Conservation (phyloP, 2,113 vertebrate genomes). For the Periophthalmus modestus region DNA sequence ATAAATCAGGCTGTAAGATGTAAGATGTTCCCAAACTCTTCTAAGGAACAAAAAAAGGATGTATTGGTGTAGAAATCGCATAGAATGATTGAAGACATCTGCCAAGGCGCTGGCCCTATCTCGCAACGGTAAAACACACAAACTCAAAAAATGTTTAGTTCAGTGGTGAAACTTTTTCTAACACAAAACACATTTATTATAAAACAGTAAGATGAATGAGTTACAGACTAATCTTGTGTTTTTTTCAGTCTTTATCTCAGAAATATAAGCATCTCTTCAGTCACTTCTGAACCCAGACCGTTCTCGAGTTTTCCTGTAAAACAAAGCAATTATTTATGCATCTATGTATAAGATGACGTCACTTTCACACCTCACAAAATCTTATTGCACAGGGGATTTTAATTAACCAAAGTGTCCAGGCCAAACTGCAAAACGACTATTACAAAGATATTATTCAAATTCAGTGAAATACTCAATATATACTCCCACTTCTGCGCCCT, state of each 20-base stretch:
- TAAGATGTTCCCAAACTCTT: background rate
- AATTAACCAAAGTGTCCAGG: background rate
- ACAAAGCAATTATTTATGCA: no score
- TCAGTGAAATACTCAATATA: no score
- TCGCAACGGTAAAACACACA: background rate
- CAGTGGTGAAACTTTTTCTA: background rate
- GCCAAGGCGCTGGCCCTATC: background rate
- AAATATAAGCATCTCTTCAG: no score
- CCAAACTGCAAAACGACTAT: background rate
- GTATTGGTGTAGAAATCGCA: background rate
- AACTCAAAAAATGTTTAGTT: background rate
- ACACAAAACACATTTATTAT: background rate
- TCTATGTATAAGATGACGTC: background rate
- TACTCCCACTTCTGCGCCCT: background rate
- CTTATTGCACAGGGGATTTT: background rate
- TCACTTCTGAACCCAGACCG: no score
- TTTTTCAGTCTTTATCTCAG: background rate
- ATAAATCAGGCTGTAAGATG: conserved; percentile 41
- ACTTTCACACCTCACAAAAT: background rate
- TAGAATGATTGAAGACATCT: background rate
- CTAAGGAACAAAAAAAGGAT: background rate
- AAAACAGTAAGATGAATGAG: background rate
- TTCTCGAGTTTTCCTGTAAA: no score
- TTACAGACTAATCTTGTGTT: background rate
- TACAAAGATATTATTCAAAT: background rate